These are phyloP conservation scores for Ophraella communa DNA, from an alignment of 2,888 invertebrate genomes.

Conservation along the genomic window DNA sequence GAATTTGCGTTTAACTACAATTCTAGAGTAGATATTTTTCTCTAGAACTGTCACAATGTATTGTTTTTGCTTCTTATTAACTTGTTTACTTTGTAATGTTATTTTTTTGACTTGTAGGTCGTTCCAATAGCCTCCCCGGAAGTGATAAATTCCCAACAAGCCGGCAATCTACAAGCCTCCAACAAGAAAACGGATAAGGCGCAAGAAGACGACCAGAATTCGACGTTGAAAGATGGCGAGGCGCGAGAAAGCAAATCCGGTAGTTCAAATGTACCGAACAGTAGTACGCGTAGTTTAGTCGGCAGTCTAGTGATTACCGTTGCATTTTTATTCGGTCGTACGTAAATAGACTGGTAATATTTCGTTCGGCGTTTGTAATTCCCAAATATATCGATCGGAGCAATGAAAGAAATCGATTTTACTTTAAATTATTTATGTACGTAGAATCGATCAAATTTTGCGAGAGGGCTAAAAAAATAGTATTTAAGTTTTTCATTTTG, in stretches of 20 bases:
- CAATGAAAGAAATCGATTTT: slow-evolving; percentile 2
- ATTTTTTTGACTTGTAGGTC: slow-evolving; percentile 7
- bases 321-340: not conserved
- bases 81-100: no score
- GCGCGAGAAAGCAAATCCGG: slow-evolving; percentile 10
- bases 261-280: not conserved
- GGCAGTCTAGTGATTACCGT: not conserved
- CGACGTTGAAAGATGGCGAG: slow-evolving; percentile 52
- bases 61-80: no score
- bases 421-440: not conserved
- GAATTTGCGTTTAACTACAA: no score
- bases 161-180: slow-evolving; percentile 33
- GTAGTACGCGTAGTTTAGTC: not conserved
- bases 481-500: not conserved
- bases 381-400: not conserved
- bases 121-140: slow-evolving; percentile 37
- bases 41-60: no score
- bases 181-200: slow-evolving; percentile 58
- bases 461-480: not conserved
- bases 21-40: no score
- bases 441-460: not conserved
- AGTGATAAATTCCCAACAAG: slow-evolving; percentile 33
- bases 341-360: not conserved
- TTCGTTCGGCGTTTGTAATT: slow-evolving; percentile 3
- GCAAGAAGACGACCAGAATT: slow-evolving; percentile 45